Evolutionary conservation across 2,113 vertebrate species (phyloP).

Genomic region (Syngnathus floridae): DNA sequence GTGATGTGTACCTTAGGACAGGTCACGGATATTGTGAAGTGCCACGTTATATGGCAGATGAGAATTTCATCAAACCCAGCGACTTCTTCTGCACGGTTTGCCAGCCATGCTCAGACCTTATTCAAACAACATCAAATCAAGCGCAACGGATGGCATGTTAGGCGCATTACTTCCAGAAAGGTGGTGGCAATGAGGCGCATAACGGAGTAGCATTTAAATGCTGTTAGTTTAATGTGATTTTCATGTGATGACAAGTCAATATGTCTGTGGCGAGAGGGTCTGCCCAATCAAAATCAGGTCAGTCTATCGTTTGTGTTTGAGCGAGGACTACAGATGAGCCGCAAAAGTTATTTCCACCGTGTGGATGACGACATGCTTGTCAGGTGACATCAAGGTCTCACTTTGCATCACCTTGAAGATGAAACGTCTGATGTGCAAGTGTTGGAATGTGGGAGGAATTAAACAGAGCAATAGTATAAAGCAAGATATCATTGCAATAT

Average conservation of each 20-base stretch:
- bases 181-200: constrained; percentile 1
- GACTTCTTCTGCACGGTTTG: constrained; percentile 2
- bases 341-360: not conserved
- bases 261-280: constrained; percentile 6
- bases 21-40: constrained; percentile 18
- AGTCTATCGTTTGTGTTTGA: not conserved
- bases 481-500: not conserved
- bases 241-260: constrained; percentile 18
- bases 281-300: constrained; percentile 15
- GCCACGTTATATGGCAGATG: constrained; percentile 18
- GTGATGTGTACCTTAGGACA: constrained; percentile 8
- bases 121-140: constrained; percentile 10
- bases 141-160: constrained; percentile 3
- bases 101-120: constrained; percentile 4
- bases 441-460: not conserved
- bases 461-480: not conserved
- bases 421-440: not conserved
- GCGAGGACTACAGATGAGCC: not conserved
- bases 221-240: constrained; percentile 23
- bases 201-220: constrained; percentile 14
- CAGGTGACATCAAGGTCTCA: not conserved
- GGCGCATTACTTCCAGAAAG: constrained; percentile 5
- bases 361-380: not conserved
- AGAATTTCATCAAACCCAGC: constrained; percentile 4
- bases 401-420: not conserved